Percentiles rank a stretch among this genome's conserved stretches.
These are phyloP conservation scores for Columba livia DNA, from an alignment of 2,113 vertebrate species.

Conservation along the genomic window DNA sequence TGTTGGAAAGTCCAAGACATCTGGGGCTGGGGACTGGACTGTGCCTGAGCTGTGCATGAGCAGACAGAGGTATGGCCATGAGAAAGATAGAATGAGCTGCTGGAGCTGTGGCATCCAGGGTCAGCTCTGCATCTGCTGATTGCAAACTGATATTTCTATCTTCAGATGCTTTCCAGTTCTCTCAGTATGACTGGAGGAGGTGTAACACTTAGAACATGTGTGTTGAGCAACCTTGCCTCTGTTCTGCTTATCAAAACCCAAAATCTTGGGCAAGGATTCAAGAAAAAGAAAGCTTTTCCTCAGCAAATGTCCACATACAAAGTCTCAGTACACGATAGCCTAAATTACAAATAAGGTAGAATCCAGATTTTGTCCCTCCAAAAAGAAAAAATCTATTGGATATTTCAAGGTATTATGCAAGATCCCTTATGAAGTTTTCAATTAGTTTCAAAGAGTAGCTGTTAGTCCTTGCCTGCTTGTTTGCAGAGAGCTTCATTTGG, in stretches of 20 bases:
- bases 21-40: background rate
- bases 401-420: background rate
- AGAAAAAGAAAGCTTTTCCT: background rate
- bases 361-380: background rate
- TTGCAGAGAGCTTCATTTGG: background rate
- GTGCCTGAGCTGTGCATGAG: fast-evolving
- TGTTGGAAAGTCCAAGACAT: background rate
- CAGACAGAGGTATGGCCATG: background rate
- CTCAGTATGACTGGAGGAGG: background rate
- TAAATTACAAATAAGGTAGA: background rate
- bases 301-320: background rate
- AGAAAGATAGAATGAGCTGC: fast-evolving
- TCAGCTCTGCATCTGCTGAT: background rate
- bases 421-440: background rate
- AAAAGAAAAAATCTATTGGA: background rate
- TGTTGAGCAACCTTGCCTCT: background rate
- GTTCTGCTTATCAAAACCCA: background rate
- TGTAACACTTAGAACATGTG: background rate
- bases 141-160: background rate
- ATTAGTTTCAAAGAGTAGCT: background rate
- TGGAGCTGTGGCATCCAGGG: background rate
- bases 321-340: background rate
- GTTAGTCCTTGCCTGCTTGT: background rate
- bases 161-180: background rate
- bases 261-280: background rate